These are phyloP conservation scores for Columba livia DNA, from an alignment of 2,113 vertebrate genomes.

Conservation along the genomic window DNA sequence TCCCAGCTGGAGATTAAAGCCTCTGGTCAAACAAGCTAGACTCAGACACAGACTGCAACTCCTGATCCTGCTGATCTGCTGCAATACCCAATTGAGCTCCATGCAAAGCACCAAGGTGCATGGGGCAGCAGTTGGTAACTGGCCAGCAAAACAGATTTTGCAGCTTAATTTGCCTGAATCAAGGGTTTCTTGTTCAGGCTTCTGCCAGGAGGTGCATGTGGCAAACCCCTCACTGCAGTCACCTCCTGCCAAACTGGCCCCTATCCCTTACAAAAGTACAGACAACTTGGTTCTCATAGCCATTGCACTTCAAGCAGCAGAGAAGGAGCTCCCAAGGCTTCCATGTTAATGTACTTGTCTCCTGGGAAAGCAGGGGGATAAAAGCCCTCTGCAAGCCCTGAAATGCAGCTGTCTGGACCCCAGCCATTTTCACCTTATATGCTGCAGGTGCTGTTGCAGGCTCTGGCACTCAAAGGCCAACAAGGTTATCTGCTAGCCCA, in stretches of 20 bases:
- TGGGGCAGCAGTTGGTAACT: background rate
- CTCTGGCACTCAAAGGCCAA: background rate
- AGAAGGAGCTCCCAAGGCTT: background rate
- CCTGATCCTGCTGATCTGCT: background rate
- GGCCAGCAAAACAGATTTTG: background rate
- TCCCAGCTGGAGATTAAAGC: background rate
- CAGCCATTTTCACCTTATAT: background rate
- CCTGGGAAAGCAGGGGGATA: rapidly evolving
- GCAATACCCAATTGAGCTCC: rapidly evolving
- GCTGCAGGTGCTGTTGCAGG: background rate
- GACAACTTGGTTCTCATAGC: background rate
- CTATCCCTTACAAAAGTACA: background rate
- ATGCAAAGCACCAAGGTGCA: background rate
- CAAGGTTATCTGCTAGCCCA: background rate
- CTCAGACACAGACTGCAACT: background rate
- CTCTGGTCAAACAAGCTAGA: background rate
- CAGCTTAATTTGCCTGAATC: background rate
- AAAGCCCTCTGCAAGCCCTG: background rate
- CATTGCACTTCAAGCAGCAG: background rate
- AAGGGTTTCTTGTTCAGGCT: background rate
- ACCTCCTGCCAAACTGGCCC: background rate
- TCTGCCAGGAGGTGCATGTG: background rate
- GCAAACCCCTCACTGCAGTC: background rate
- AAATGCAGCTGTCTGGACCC: background rate
- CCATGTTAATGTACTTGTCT: background rate